phyloP scores from a whole-genome alignment of 2,113 vertebrate species.

The Sitta europaea region DNA sequence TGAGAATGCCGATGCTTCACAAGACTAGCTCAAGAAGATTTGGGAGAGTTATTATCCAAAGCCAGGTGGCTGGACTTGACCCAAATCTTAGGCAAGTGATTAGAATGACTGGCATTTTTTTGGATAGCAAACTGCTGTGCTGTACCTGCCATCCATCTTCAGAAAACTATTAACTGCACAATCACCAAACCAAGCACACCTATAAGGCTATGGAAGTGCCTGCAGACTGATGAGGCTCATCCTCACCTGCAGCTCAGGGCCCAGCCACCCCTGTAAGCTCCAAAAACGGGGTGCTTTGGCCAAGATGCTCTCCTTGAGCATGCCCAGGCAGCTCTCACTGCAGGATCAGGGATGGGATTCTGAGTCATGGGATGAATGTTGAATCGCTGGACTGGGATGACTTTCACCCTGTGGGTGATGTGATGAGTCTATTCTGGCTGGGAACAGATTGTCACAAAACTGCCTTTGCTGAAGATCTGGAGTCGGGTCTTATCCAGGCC shows the following conservation, averaged over 20 bases:
- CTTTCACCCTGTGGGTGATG: neutral
- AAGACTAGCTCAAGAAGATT: slow-evolving; percentile 3
- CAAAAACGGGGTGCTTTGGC: neutral
- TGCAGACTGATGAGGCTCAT: neutral
- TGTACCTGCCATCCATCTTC: neutral
- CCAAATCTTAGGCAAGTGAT: slow-evolving; percentile 27
- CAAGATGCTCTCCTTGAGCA: neutral
- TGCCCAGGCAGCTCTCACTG: accelerated
- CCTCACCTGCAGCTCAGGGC: neutral
- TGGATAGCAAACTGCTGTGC: neutral
- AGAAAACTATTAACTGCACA: neutral
- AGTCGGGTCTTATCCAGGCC: neutral
- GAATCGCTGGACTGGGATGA: neutral
- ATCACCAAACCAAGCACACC: neutral
- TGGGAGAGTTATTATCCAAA: slow-evolving; percentile 22
- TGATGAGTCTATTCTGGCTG: neutral
- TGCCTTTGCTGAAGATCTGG: neutral
- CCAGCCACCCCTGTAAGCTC: neutral
- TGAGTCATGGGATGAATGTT: neutral
- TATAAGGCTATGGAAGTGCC: neutral
- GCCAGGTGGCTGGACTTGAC: slow-evolving; percentile 6
- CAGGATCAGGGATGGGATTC: neutral
- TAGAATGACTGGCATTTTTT: slow-evolving; percentile 21
- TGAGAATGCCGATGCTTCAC: neutral
- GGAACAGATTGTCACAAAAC: neutral